Evolutionary conservation across 2,797 vertebrate genomes (phyloP).

Genomic region (Neostethus bicornis): DNA sequence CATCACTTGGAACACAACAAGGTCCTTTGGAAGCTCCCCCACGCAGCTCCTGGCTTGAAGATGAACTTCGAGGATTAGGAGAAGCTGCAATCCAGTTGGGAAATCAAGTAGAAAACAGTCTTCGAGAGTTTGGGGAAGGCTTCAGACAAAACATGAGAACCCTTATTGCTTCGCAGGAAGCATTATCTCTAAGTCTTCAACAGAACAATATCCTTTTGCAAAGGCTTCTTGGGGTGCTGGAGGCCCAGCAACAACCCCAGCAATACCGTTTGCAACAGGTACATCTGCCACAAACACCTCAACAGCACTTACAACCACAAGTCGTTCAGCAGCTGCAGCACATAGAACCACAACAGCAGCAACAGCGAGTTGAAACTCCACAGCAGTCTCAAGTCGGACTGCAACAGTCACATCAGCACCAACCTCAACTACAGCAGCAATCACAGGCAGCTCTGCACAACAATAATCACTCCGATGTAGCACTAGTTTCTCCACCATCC

Average conservation of each 20-base stretch:
- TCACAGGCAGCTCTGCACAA: slow-evolving; percentile 60
- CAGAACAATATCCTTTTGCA: slow-evolving; percentile 85
- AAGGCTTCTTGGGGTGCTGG: slow-evolving; percentile 81
- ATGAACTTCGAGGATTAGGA: slow-evolving; percentile 81
- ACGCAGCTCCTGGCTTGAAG: slow-evolving; percentile 82
- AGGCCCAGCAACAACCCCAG: slow-evolving; percentile 78
- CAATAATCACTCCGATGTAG: slow-evolving; percentile 62
- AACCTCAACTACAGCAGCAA: slow-evolving; percentile 68
- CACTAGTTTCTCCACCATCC: slow-evolving; percentile 57
- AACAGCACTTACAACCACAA: slow-evolving; percentile 69
- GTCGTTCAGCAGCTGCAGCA: slow-evolving; percentile 60
- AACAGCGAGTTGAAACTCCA: slow-evolving; percentile 43
- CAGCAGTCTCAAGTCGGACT: slow-evolving; percentile 53
- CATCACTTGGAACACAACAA: slow-evolving; percentile 80
- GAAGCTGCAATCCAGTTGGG: slow-evolving; percentile 83
- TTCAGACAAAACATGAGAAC: slow-evolving; percentile 82
- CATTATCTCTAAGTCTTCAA: slow-evolving; percentile 80
- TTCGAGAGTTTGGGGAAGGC: slow-evolving; percentile 81
- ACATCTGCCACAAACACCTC: slow-evolving; percentile 64
- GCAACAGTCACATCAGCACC: slow-evolving; percentile 61
- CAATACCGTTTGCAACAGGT: slow-evolving; percentile 70
- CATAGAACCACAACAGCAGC: slow-evolving; percentile 55
- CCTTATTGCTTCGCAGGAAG: slow-evolving; percentile 83
- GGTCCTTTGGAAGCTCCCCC: slow-evolving; percentile 79
- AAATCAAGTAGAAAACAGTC: slow-evolving; percentile 80